Percentiles rank a stretch among this genome's conserved stretches.
phyloP scores from a whole-genome alignment of 2,888 invertebrate species.

The Cheiracanthium punctorium region DNA sequence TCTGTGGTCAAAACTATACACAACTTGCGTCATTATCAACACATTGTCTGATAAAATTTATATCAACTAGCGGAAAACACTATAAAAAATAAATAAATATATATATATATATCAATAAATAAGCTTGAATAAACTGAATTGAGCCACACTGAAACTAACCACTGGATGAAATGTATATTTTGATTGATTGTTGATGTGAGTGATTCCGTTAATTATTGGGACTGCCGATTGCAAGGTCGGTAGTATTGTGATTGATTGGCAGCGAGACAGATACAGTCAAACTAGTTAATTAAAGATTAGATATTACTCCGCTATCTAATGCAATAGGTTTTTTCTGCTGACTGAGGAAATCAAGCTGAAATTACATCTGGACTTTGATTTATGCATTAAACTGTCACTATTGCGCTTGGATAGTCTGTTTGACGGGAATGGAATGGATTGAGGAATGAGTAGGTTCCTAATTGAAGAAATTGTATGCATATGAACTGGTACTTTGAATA shows the following conservation, averaged over 20 bases:
- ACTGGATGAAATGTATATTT: not conserved
- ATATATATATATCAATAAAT: too few species aligned
- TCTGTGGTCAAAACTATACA: too few species aligned
- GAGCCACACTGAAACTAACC: not conserved
- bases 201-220: conserved; percentile 9
- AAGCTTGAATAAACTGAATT: not conserved
- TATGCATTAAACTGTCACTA: not conserved
- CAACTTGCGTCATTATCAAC: too few species aligned
- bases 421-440: too few species aligned
- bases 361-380: not conserved
- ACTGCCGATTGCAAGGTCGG: not conserved
- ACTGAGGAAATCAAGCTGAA: not conserved
- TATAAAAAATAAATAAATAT: too few species aligned
- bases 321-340: not conserved
- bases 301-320: not conserved
- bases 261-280: not conserved
- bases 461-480: too few species aligned
- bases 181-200: not conserved
- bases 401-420: not conserved
- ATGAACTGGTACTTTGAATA: too few species aligned
- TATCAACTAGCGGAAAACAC: too few species aligned
- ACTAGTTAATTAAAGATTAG: not conserved
- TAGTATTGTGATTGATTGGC: not conserved
- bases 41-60: too few species aligned
- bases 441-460: too few species aligned